Evolutionary conservation across 2,113 vertebrate species (phyloP), one percentile per base, ranked within the genome.

Genomic region (Silurus glanis): DNA sequence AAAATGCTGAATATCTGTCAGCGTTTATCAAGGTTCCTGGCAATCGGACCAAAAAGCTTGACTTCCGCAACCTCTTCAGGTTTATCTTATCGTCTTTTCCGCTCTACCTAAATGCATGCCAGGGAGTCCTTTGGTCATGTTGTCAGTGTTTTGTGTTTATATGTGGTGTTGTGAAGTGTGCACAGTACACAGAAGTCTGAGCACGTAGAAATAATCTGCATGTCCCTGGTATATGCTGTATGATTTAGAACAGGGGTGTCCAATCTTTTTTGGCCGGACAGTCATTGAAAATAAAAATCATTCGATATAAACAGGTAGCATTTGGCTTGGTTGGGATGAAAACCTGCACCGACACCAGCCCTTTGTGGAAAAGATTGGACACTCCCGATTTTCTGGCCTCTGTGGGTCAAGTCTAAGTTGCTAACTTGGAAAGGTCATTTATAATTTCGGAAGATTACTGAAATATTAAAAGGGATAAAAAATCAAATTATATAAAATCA

Each of bases 31-130:
- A 71, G 80, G 25, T 80, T 71, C 51, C 64, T 25, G 75, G 61
- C 51, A 80, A 80, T 85, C 64, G 3, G 62, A 58, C 21, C 28
- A 16, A 37, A 37, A 23, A 51, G 47, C 61, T 53, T 64, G 72
- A 64, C 84, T 86, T 25, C 6, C 14, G 1, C 51, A 59, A 56
- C 23, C 76, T 81, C 55, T 71, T 71, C 28, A 80, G 78, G 23
- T 59, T 71, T 49, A 61, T 49, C 84, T 86, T 86, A 71, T 80
- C 78, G 7, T 5, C 53, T 80, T 2, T 81, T 79, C 53, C 81
- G 64, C 37, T 69, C 4, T 37, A 53, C 9, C 71, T 85, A 37
- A 67, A 67, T 56, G 61, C 49, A 69, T 45, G 45, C 61, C 62
- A 67, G 51, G 45, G 61, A 58, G 76, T 21, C 51, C 9, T 58